A percentile compares a stretch with the other conserved stretches of the same genome.
Conservation (phyloP, 2,888 invertebrate genomes). For the Pelosia muscerda region DNA sequence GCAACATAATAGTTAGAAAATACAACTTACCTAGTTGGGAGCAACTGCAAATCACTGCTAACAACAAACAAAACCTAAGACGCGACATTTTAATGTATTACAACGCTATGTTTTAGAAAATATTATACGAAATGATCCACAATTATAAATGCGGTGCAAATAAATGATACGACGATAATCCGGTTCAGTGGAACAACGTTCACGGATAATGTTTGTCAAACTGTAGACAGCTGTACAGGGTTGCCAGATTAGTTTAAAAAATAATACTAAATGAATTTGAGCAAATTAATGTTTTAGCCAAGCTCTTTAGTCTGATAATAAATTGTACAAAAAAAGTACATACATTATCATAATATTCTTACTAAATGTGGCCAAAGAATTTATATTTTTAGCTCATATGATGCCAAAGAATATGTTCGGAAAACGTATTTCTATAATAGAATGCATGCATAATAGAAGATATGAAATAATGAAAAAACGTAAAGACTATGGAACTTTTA, state of each 20-base stretch:
- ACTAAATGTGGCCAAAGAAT: no score
- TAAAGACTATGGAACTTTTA: no score
- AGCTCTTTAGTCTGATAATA: no score
- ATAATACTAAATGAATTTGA: background rate
- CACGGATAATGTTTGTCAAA: constrained; percentile 61
- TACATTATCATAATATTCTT: no score
- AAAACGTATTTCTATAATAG: no score
- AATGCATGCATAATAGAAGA: no score
- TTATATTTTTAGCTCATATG: no score
- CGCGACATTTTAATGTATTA: constrained; percentile 65
- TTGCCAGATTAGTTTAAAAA: constrained; percentile 48
- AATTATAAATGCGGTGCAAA: constrained; percentile 59
- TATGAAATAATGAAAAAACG: no score
- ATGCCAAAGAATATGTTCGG: no score
- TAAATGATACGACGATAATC: constrained; percentile 61
- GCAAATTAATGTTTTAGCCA: no score
- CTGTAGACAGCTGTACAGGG: constrained; percentile 64
- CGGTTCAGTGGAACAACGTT: constrained; percentile 54
- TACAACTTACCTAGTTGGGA: constrained; percentile 70
- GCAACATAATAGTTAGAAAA: constrained; percentile 51
- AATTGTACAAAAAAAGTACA: no score
- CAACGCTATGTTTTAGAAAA: constrained; percentile 41
- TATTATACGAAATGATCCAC: constrained; percentile 56
- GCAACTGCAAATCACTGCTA: constrained; percentile 71
- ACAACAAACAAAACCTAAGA: constrained; percentile 67